A percentile compares a stretch with the other conserved stretches of the same genome.
These are phyloP conservation scores for Gadus chalcogrammus DNA, from an alignment of 2,113 vertebrate species.

Conservation along the genomic window DNA sequence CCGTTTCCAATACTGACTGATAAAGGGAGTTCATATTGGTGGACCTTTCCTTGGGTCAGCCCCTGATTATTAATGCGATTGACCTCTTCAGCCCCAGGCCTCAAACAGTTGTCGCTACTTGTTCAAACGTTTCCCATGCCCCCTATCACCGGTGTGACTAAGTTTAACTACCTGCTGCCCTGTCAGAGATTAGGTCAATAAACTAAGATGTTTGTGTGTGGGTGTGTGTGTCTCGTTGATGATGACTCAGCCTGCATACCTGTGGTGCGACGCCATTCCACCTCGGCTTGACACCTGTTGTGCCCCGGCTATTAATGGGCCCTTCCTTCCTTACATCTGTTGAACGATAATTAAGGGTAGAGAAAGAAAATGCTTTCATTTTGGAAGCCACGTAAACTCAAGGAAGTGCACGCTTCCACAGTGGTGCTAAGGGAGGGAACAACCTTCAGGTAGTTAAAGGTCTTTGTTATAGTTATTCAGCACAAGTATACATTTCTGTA, in stretches of 20 bases:
- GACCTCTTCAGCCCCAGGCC: neutral
- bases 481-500: no score
- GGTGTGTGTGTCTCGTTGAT: neutral
- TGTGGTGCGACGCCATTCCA: neutral
- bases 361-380: no score
- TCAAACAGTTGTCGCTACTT: neutral
- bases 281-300: neutral
- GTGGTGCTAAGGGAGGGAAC: no score
- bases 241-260: conserved; percentile 16
- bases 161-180: conserved; percentile 1
- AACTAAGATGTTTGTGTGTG: neutral
- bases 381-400: no score
- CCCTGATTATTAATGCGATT: neutral
- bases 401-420: no score
- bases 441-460: no score
- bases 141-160: conserved; percentile 13
- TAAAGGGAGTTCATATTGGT: no score
- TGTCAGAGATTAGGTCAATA: conserved; percentile 25
- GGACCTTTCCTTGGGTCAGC: neutral
- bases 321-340: neutral
- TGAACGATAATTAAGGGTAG: no score
- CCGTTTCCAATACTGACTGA: no score
- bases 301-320: neutral
- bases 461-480: no score
- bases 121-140: conserved; percentile 24